Conservation (phyloP, 2,797 vertebrate species). For the Takifugu rubripes region DNA sequence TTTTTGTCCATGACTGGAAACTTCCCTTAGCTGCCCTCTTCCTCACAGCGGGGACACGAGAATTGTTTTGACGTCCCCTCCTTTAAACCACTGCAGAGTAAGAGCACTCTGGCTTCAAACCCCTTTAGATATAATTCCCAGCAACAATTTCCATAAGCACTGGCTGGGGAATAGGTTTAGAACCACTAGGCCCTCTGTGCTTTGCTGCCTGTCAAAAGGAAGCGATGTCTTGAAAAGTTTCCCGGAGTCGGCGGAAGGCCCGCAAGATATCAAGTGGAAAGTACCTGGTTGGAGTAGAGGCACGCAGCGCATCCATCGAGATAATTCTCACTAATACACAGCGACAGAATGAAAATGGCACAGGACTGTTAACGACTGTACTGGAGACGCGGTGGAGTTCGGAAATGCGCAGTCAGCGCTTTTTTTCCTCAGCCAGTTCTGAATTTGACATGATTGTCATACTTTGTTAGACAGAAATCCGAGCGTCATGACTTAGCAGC, state of each 20-base stretch:
- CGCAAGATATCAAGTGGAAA: conserved; percentile 29
- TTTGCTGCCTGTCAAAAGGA: conserved; percentile 66
- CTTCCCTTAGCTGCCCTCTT: conserved; percentile 32
- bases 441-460: conserved; percentile 15
- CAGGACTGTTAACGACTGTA: conserved; percentile 1
- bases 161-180: conserved; percentile 55
- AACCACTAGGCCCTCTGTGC: conserved; percentile 62
- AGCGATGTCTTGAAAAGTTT: conserved; percentile 63
- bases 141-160: conserved; percentile 71
- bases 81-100: conserved; percentile 57
- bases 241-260: conserved; percentile 41
- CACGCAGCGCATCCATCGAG: conserved; percentile 10
- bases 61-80: conserved; percentile 70
- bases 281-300: conserved; percentile 17
- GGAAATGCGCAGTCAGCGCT: conserved; percentile 24
- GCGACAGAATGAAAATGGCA: conserved; percentile 4
- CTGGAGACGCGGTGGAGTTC: conserved; percentile 11
- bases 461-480: conserved; percentile 3
- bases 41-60: conserved; percentile 47
- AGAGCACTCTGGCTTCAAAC: conserved; percentile 55
- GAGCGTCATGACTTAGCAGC: not conserved
- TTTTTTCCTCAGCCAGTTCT: conserved; percentile 9
- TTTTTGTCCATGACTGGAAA: not conserved
- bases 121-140: conserved; percentile 66
- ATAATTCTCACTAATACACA: conserved; percentile 7